phyloP scores from a whole-genome alignment of 2,113 vertebrate species.

The Xerus inauris region DNA sequence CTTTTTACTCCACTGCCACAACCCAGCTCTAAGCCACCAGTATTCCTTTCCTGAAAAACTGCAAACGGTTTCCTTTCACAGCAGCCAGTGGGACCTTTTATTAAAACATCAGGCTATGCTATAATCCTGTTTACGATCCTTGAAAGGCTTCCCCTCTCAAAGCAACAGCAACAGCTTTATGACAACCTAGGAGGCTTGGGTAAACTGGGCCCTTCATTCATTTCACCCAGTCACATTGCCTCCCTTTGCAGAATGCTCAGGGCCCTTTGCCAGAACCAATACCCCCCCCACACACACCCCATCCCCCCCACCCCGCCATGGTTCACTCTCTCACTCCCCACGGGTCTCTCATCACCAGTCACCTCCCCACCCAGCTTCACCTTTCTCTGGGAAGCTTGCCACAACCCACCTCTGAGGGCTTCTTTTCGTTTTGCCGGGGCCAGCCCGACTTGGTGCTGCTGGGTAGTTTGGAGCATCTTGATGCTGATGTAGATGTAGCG shows the following conservation, averaged over 20 bases:
- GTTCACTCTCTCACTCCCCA: neutral
- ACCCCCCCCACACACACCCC: neutral
- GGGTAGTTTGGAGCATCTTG: slow-evolving; percentile 92
- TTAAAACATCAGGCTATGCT: neutral
- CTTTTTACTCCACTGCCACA: neutral
- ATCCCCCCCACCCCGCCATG: neutral
- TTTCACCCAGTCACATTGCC: neutral
- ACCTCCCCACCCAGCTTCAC: neutral
- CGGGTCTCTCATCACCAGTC: neutral
- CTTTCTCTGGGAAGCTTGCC: neutral
- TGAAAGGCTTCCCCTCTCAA: neutral
- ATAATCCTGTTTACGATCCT: neutral
- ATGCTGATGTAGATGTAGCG: slow-evolving; percentile 91
- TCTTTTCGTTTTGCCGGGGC: slow-evolving; percentile 96
- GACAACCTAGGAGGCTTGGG: neutral
- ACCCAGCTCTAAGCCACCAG: neutral
- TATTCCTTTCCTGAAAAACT: neutral
- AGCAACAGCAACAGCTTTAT: neutral
- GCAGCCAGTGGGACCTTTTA: neutral
- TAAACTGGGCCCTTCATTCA: neutral
- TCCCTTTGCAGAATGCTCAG: no score
- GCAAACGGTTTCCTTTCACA: neutral
- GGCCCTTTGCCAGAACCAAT: neutral
- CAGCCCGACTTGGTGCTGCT: slow-evolving; percentile 92
- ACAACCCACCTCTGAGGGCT: slow-evolving; percentile 93